These are phyloP conservation scores for Aleiodes alternator DNA, from an alignment of 2,888 invertebrate species.

Conservation along the genomic window DNA sequence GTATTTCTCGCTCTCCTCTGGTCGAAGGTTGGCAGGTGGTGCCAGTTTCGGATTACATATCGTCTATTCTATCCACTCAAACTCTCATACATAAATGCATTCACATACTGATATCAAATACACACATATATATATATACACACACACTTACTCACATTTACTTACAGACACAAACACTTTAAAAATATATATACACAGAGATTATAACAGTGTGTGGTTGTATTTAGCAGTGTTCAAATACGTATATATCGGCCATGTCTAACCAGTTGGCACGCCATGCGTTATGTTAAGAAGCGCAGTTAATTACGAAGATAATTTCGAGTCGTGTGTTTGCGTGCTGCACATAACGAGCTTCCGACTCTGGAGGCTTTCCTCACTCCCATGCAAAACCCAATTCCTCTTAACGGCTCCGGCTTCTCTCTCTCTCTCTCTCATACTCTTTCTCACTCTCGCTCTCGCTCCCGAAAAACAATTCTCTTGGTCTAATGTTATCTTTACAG, in stretches of 20 bases:
- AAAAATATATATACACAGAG: not conserved
- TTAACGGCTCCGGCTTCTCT: not conserved
- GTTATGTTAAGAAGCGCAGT: constrained; percentile 75
- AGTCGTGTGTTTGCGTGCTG: constrained; percentile 73
- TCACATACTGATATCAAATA: constrained; percentile 5
- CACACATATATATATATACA: not conserved
- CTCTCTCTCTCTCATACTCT: not conserved
- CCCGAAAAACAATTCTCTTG: constrained; percentile 7
- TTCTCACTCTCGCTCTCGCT: no score
- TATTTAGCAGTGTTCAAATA: constrained; percentile 57
- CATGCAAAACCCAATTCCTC: constrained; percentile 25
- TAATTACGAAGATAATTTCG: constrained; percentile 75
- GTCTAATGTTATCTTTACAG: constrained; percentile 16
- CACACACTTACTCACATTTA: no score
- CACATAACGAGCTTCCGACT: constrained; percentile 71
- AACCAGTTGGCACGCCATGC: constrained; percentile 73
- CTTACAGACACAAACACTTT: not conserved
- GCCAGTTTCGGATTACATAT: constrained; percentile 71
- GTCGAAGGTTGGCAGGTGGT: constrained; percentile 62
- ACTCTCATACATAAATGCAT: constrained; percentile 26
- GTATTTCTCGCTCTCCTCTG: constrained; percentile 44
- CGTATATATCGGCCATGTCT: constrained; percentile 67
- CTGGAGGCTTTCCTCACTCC: constrained; percentile 48
- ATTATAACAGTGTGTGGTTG: constrained; percentile 5
- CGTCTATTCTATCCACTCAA: constrained; percentile 57